Evolutionary conservation across 2,113 vertebrate genomes (phyloP).

Genomic region (Onychostoma macrolepis): DNA sequence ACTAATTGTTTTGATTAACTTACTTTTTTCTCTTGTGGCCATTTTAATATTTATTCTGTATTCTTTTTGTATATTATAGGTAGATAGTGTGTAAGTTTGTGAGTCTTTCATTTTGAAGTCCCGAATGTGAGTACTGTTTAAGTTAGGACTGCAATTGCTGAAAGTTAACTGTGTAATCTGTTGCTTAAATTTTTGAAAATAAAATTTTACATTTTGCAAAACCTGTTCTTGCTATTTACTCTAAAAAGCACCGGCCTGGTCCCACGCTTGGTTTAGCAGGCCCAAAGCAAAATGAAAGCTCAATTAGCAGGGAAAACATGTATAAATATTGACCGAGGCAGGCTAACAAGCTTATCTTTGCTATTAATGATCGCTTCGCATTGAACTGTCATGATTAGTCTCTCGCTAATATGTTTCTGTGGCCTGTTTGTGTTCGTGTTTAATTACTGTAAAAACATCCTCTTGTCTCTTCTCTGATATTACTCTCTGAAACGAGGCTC

Average conservation of each 20-base stretch:
- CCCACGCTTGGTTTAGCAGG: neutral
- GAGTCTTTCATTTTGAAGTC: constrained; percentile 98
- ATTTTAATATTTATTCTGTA: constrained; percentile 92
- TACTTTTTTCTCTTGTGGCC: constrained; percentile 96
- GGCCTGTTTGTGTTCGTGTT: constrained; percentile 16
- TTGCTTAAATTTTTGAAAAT: constrained; percentile 97
- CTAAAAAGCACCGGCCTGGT: constrained; percentile 69
- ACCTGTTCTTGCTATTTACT: constrained; percentile 79
- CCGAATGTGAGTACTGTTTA: constrained; percentile 97
- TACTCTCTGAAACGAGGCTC: neutral
- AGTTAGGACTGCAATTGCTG: constrained; percentile 99
- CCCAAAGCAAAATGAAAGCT: constrained; percentile 59
- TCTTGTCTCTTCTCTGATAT: neutral
- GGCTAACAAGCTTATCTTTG: constrained; percentile 23
- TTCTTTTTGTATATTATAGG: constrained; percentile 99
- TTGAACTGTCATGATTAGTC: constrained; percentile 24
- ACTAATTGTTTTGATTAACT: constrained; percentile 94
- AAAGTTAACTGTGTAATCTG: constrained; percentile 99
- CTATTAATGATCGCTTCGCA: constrained; percentile 27
- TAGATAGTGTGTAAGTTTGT: constrained; percentile 95
- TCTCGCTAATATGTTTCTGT: constrained; percentile 28
- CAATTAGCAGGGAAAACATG: constrained; percentile 63
- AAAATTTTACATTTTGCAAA: constrained; percentile 96
- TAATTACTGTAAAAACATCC: constrained; percentile 35
- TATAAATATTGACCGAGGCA: constrained; percentile 38